phyloP scores from a whole-genome alignment of 2,888 invertebrate species.

The Ectemnius continuus region DNA sequence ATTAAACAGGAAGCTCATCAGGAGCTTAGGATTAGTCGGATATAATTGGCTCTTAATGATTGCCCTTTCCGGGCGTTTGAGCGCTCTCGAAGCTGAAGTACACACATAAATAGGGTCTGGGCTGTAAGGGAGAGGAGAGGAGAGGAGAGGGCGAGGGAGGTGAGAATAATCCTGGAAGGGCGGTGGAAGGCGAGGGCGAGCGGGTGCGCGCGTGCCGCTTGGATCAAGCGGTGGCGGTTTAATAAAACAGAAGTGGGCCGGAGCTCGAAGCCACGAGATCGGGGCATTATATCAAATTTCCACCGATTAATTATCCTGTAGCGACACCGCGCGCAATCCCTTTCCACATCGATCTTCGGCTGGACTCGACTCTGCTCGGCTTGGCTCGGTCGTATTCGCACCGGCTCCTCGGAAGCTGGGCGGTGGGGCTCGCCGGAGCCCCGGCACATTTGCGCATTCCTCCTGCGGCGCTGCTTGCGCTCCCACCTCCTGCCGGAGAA shows the following conservation, averaged over 20 bases:
- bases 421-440: conserved; percentile 63
- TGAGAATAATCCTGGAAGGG: too few species aligned
- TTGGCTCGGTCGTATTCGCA: conserved; percentile 45
- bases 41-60: too few species aligned
- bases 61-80: too few species aligned
- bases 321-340: conserved; percentile 45
- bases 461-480: conserved; percentile 60
- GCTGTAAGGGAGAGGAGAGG: too few species aligned
- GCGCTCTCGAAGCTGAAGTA: too few species aligned
- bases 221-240: conserved; percentile 17
- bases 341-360: conserved; percentile 53
- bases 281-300: conserved; percentile 55
- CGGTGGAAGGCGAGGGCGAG: too few species aligned
- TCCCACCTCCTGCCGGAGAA: conserved; percentile 20
- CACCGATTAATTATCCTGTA: conserved; percentile 61
- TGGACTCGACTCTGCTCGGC: conserved; percentile 62
- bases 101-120: too few species aligned
- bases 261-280: conserved; percentile 41
- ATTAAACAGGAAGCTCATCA: too few species aligned
- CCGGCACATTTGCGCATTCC: conserved; percentile 62
- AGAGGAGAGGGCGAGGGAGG: too few species aligned
- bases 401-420: conserved; percentile 48
- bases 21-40: too few species aligned
- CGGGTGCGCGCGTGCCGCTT: conserved; percentile 16
- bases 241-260: conserved; percentile 34